phyloP scores from a whole-genome alignment of 2,113 vertebrate species.

The Ursus arctos region DNA sequence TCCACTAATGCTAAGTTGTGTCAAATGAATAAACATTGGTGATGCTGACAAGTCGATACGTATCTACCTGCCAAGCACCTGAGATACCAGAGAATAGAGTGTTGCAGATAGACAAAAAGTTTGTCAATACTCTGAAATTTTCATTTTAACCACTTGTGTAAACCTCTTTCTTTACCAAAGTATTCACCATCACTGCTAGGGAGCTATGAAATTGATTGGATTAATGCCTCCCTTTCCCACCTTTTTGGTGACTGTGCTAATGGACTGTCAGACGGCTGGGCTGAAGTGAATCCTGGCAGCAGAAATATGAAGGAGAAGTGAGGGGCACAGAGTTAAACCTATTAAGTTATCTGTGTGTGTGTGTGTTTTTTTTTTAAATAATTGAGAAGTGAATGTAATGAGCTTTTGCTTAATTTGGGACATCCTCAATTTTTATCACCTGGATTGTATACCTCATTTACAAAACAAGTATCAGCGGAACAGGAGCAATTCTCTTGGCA shows the following conservation, averaged over 20 bases:
- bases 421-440: background rate
- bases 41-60: background rate
- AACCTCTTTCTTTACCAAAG: background rate
- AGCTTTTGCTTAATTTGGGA: slow-evolving; percentile 30
- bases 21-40: background rate
- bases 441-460: background rate
- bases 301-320: background rate
- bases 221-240: background rate
- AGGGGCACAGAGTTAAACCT: background rate
- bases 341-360: background rate
- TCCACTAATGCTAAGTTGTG: background rate
- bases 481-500: slow-evolving; percentile 28
- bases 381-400: slow-evolving; percentile 22
- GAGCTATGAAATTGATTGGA: background rate
- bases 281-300: background rate
- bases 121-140: background rate
- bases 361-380: background rate
- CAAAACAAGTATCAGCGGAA: background rate
- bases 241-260: slow-evolving; percentile 48
- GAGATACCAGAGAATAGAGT: background rate
- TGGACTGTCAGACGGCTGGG: slow-evolving; percentile 11
- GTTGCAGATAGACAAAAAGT: background rate
- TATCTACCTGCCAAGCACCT: background rate
- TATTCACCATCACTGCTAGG: background rate
- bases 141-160: slow-evolving; percentile 11